Percentiles rank a stretch among this genome's conserved stretches.
These are phyloP conservation scores for Miniopterus natalensis DNA, from an alignment of 2,113 vertebrate genomes.

Conservation along the genomic window DNA sequence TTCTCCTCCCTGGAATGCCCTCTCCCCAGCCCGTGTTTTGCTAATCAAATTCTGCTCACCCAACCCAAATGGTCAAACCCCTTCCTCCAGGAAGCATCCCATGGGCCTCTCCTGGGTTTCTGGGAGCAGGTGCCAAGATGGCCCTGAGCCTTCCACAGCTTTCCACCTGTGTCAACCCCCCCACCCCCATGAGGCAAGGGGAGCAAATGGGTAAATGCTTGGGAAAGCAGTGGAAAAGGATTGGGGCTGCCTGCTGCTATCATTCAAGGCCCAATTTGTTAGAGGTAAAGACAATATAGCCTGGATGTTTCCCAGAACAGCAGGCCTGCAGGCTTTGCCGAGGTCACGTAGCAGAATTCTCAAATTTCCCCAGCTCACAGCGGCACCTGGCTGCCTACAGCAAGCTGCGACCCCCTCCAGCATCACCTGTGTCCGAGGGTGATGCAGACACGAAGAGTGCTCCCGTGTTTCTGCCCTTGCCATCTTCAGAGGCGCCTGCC, in stretches of 20 bases:
- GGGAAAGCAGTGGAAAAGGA: neutral
- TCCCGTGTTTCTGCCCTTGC: neutral
- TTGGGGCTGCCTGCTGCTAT: neutral
- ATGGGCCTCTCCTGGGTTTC: neutral
- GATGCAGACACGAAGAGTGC: neutral
- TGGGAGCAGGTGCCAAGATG: neutral
- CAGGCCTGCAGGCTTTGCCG: neutral
- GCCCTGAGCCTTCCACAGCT: neutral
- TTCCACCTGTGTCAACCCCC: neutral
- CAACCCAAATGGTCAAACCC: neutral
- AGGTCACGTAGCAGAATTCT: neutral
- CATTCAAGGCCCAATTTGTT: neutral
- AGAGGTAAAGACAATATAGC: neutral
- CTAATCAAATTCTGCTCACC: neutral
- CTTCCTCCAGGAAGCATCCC: neutral
- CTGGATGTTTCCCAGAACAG: neutral
- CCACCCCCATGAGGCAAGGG: neutral
- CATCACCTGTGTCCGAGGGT: neutral
- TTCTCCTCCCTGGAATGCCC: neutral
- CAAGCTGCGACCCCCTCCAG: neutral
- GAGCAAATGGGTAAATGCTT: neutral
- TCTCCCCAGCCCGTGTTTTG: neutral
- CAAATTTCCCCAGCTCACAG: neutral
- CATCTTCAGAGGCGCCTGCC: neutral
- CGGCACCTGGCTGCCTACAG: fast-evolving